These are phyloP conservation scores for Megaustenia siamemsis DNA, from an alignment of 2,888 invertebrate species.

Conservation along the genomic window DNA sequence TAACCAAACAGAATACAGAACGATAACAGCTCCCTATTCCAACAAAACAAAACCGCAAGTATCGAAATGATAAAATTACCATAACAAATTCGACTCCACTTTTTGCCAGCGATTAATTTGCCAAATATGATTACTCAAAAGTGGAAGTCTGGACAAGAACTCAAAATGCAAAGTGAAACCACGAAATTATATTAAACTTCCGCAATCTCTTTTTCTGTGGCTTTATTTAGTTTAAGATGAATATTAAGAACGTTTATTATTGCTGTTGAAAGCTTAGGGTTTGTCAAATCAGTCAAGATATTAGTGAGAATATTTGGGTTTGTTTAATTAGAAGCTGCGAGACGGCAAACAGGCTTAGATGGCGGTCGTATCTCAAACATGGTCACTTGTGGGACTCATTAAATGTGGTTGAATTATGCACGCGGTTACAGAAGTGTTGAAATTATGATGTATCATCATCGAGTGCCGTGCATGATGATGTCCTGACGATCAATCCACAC, in stretches of 20 bases:
- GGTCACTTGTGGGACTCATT: not conserved
- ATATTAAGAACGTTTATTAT: not conserved
- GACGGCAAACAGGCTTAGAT: conserved; percentile 1
- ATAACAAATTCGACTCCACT: not conserved
- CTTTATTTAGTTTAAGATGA: not conserved
- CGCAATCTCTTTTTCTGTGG: no score
- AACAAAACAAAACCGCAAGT: no score
- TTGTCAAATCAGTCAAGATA: not conserved
- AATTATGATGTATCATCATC: not conserved
- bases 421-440: not conserved
- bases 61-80: no score
- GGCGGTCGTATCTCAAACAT: not conserved
- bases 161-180: not conserved
- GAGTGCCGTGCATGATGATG: no score
- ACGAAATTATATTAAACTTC: conserved; percentile 1
- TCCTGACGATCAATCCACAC: no score
- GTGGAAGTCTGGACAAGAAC: not conserved
- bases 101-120: not conserved
- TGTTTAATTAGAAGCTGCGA: conserved; percentile 13
- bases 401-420: not conserved
- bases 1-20: no score
- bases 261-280: not conserved
- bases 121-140: conserved; percentile 10
- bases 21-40: no score
- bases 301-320: conserved; percentile 14